Conservation (phyloP, 2,797 vertebrate species). For the Valencia hispanica region DNA sequence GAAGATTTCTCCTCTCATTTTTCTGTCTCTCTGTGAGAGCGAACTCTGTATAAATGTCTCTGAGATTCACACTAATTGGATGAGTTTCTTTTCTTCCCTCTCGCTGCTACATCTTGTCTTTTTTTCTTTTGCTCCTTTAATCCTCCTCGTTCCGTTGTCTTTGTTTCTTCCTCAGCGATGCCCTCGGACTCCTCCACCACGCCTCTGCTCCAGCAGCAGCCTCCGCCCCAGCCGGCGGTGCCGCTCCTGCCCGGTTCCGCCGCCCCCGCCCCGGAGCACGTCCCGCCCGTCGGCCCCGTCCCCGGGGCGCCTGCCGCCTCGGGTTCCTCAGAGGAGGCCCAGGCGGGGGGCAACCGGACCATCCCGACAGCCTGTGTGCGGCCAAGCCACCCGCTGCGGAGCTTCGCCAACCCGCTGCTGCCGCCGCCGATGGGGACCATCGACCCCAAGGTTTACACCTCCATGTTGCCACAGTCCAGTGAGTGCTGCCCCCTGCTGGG, state of each 20-base stretch:
- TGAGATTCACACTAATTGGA: neutral
- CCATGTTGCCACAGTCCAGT: slow-evolving; percentile 87
- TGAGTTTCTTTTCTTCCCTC: neutral
- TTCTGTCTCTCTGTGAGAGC: no score
- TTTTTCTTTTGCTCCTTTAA: neutral
- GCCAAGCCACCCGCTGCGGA: slow-evolving; percentile 90
- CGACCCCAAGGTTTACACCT: slow-evolving; percentile 90
- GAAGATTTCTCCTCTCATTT: no score
- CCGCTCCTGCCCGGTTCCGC: slow-evolving; percentile 82
- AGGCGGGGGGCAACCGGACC: slow-evolving; percentile 83
- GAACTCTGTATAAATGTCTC: no score
- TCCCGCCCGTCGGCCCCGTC: slow-evolving; percentile 42
- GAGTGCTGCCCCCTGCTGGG: slow-evolving; percentile 40
- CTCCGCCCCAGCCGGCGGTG: slow-evolving; percentile 78
- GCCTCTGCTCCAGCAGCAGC: slow-evolving; percentile 75
- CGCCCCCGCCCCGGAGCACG: slow-evolving; percentile 59
- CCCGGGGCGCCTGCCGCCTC: slow-evolving; percentile 42
- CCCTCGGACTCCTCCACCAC: slow-evolving; percentile 55
- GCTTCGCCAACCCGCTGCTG: slow-evolving; percentile 92
- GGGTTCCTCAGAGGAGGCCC: slow-evolving; percentile 66
- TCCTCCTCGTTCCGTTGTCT: neutral
- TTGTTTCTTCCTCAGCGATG: slow-evolving; percentile 39
- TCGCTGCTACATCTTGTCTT: neutral
- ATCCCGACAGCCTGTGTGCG: slow-evolving; percentile 94
- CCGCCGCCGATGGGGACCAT: slow-evolving; percentile 91